Evolutionary conservation across 2,888 invertebrate genomes (phyloP), one percentile per base, ranked within the genome.

Genomic region (Muschampia plurimacula): DNA sequence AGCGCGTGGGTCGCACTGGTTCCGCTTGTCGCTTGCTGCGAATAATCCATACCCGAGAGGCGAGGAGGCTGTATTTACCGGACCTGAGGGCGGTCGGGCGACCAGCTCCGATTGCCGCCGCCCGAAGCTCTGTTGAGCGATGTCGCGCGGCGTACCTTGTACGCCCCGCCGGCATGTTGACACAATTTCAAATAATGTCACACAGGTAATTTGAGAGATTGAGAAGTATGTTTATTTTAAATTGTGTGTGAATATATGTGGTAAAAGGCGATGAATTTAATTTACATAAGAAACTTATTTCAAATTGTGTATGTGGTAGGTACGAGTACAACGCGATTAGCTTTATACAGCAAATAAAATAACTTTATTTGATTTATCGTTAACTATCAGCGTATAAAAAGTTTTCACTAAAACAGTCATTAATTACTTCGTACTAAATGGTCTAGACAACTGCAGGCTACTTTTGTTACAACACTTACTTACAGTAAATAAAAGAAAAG

Each of bases 41-140:
- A 93, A 92, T 93, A 93, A 93, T 93, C 93, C 91, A 93, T 92
- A 93, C 89, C 84, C 84, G 90, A 85, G 89, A 86, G 86, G 87
- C 88, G 88, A 86, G 90, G 90, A 90, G 91, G 92, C 90, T 90
- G 91, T 91, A 87, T 89, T 90, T 89, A 91, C 91, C 89, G 92
- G 93, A 92, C 91, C 89, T 76, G 80, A 88, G 91, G 89, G 90
- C 89, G 90, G 87, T 84, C 88, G 89, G 86, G 86, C 88, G 84
- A 86, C 86, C 87, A 83, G 82, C 77, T 85, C 88, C 86, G 77
- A 80, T 80, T 81, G 81, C 80, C 77, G 80, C 76, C 75, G 77
- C 81, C 85, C 84, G 87, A 85, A 82, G 83, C 86, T 84, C 85
- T 84, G 83, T 82, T 83, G 80, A 80, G 80, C 81, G 28, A 69